Conservation (phyloP, 2,113 vertebrate genomes). For the Solenodon paradoxus region DNA sequence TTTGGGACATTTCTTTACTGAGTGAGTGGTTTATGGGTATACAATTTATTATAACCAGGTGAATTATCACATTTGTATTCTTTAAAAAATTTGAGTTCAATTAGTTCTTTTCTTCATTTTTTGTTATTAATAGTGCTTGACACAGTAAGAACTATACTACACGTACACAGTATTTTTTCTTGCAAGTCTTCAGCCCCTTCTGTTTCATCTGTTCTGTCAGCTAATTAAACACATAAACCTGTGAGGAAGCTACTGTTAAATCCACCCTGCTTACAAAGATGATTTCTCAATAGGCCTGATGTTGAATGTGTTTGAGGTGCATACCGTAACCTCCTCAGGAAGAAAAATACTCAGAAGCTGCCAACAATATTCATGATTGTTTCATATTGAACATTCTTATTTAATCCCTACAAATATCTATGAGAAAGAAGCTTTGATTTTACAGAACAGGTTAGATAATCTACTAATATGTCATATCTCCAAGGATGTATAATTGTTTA, state of each 20-base stretch:
- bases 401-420: constrained; percentile 17
- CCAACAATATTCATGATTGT: constrained; percentile 1
- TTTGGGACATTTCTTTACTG: background rate
- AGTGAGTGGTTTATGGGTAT: background rate
- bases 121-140: constrained; percentile 40
- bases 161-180: constrained; percentile 40
- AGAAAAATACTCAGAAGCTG: constrained; percentile 37
- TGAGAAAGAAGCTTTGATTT: background rate
- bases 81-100: background rate
- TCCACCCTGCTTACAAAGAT: constrained; percentile 34
- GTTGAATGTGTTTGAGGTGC: constrained; percentile 34
- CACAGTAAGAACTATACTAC: background rate
- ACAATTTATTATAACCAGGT: background rate
- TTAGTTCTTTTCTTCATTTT: background rate
- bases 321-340: constrained; percentile 29
- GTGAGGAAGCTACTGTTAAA: constrained; percentile 56
- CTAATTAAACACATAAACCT: constrained; percentile 73
- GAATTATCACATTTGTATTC: background rate
- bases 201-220: constrained; percentile 47
- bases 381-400: background rate
- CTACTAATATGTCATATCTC: background rate
- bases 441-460: constrained; percentile 4
- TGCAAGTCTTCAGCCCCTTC: constrained; percentile 34
- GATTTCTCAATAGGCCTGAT: constrained; percentile 36
- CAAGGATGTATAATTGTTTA: background rate